Conservation (phyloP, 2,888 invertebrate genomes). For the Eristalis intricaria region DNA sequence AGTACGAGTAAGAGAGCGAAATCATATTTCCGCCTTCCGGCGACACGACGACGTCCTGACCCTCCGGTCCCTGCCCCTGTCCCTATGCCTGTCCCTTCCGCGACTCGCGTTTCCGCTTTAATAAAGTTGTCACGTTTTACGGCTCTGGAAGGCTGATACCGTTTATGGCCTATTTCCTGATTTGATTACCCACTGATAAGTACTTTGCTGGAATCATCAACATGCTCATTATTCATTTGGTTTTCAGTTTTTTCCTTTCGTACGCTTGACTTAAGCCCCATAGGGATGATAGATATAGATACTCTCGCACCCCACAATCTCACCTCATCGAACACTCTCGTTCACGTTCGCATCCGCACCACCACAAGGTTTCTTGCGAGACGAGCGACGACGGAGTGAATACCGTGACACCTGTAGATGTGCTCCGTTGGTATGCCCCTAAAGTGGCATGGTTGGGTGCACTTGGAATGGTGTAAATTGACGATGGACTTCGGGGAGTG, state of each 20-base stretch:
- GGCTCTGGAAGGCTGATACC: slow-evolving; percentile 42
- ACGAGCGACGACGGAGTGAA: background rate
- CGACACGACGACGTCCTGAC: background rate
- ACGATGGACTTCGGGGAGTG: slow-evolving; percentile 2
- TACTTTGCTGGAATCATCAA: slow-evolving; percentile 61
- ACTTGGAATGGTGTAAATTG: slow-evolving; percentile 35
- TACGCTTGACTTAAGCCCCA: slow-evolving; percentile 17
- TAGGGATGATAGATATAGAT: slow-evolving; percentile 40
- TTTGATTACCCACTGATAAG: slow-evolving; percentile 67
- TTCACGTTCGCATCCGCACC: background rate
- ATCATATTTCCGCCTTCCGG: slow-evolving; percentile 44
- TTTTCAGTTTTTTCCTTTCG: slow-evolving; percentile 14
- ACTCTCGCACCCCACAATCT: background rate
- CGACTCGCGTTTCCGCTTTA: slow-evolving; percentile 41
- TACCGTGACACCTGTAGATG: slow-evolving; percentile 51
- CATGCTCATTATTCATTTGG: slow-evolving; percentile 68
- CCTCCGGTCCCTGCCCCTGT: no score
- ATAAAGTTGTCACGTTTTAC: slow-evolving; percentile 57
- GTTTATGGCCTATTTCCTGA: slow-evolving; percentile 59
- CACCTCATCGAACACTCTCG: background rate
- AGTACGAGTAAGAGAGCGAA: slow-evolving; percentile 9
- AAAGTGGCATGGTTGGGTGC: background rate
- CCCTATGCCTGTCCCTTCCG: background rate
- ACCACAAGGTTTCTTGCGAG: background rate
- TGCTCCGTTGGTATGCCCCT: background rate